A percentile compares a stretch with the other conserved stretches of the same genome.
Evolutionary conservation across 1,140 invertebrate genomes (phyloP).

Genomic region (Cydia splendana): DNA sequence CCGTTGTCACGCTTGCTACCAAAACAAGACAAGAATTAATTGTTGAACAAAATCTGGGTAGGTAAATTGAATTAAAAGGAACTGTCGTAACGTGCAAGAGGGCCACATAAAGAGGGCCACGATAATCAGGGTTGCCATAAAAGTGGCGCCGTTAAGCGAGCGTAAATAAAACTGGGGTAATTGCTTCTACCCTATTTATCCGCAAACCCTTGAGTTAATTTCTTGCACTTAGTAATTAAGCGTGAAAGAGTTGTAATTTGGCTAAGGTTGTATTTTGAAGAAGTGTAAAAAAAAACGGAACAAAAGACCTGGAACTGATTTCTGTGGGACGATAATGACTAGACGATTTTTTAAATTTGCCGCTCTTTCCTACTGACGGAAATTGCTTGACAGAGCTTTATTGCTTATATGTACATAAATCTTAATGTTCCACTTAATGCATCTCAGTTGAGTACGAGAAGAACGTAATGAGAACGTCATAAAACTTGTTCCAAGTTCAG

Average conservation of each 20-base stretch:
- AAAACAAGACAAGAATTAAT: too few relatives aligned
- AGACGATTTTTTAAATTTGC: too few relatives aligned
- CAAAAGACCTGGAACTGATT: too few relatives aligned
- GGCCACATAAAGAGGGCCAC: not conserved
- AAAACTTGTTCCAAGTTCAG: too few relatives aligned
- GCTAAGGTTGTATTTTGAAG: not conserved
- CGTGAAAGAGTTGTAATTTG: not conserved
- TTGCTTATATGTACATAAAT: too few relatives aligned
- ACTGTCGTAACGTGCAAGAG: not conserved
- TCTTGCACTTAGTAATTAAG: constrained; percentile 16
- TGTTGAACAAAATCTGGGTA: not conserved
- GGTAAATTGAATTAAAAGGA: not conserved
- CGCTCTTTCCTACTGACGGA: too few relatives aligned
- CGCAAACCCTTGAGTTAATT: not conserved
- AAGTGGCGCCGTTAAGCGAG: constrained; percentile 19
- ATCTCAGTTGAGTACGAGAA: too few relatives aligned
- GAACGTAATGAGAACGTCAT: too few relatives aligned
- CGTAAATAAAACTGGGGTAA: constrained; percentile 30
- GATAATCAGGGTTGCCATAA: constrained; percentile 26
- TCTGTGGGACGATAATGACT: too few relatives aligned
- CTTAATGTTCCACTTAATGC: too few relatives aligned
- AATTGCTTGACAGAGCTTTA: too few relatives aligned
- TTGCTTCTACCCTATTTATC: constrained; percentile 13
- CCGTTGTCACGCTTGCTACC: too few relatives aligned
- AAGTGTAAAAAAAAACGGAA: not conserved